Percentiles rank a stretch among this genome's conserved stretches.
phyloP scores from a whole-genome alignment of 2,888 invertebrate species.

The Pyrochroa serraticornis region DNA sequence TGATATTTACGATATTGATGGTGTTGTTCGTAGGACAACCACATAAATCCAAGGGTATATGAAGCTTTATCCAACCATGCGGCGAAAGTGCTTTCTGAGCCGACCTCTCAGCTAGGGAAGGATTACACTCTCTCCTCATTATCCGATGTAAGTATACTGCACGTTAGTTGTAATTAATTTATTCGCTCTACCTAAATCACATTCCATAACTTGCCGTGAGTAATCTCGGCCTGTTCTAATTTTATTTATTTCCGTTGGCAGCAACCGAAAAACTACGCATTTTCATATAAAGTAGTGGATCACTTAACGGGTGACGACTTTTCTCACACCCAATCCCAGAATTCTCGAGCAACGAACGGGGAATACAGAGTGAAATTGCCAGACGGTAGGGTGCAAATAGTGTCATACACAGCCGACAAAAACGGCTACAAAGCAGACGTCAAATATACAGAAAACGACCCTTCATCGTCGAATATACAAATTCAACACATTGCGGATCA shows the following conservation, averaged over 20 bases:
- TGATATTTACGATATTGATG: slow-evolving; percentile 27
- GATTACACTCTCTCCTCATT: slow-evolving; percentile 32
- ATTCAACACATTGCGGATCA: slow-evolving; percentile 18
- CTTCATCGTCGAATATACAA: slow-evolving; percentile 28
- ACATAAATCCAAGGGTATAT: slow-evolving; percentile 44
- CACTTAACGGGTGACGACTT: slow-evolving; percentile 70
- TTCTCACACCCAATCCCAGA: slow-evolving; percentile 69
- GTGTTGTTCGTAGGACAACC: slow-evolving; percentile 39
- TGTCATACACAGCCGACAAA: slow-evolving; percentile 67
- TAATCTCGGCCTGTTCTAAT: slow-evolving; percentile 2
- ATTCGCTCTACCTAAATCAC: slow-evolving; percentile 5
- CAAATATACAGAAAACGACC: slow-evolving; percentile 58
- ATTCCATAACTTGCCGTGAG: slow-evolving; percentile 11
- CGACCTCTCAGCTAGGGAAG: slow-evolving; percentile 36
- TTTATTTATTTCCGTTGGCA: slow-evolving; percentile 32
- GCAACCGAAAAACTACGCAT: slow-evolving; percentile 64
- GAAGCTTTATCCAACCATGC: slow-evolving; percentile 48
- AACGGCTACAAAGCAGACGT: slow-evolving; percentile 72
- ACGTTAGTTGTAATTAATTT: slow-evolving; percentile 23
- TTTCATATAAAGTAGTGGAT: slow-evolving; percentile 70
- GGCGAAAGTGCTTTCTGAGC: slow-evolving; percentile 47
- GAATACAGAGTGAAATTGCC: slow-evolving; percentile 73
- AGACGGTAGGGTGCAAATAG: slow-evolving; percentile 67
- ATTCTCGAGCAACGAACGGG: slow-evolving; percentile 68
- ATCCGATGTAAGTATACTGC: slow-evolving; percentile 24